Evolutionary conservation across 2,888 invertebrate genomes (phyloP), one percentile per base, ranked within the genome.

Genomic region (Ischnus inquisitorius): DNA sequence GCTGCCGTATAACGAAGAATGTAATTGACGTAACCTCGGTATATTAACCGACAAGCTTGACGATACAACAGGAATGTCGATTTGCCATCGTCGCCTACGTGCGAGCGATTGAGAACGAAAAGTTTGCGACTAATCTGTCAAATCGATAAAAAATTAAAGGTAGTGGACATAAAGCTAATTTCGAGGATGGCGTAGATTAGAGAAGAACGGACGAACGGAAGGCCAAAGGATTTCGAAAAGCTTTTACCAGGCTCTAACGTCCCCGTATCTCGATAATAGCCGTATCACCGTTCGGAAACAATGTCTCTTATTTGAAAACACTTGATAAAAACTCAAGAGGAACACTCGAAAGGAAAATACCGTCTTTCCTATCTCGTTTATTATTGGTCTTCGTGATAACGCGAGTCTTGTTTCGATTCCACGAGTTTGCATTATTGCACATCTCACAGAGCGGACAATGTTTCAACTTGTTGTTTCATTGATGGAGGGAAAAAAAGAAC

Each of bases 101-200:
- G 64, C 43, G 46, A 25, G 77, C 39, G 22, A 64, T 64, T 41
- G 22, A 69, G 19, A 19, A 16, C 22, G 14, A 39, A 46, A 79
- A 79, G 34, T 64, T 82, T 68, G n/a, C n/a, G 25, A 10, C 39
- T 68, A 51, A 74, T 68, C 69, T 62, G 46, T 81, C 69, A 57
- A 71, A 28, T 43, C 19, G 54, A 51, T 79, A 65, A 34, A 62
- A 28, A 79, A 72, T 65, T 71, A 54, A 28, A 28, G 62, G n/a
- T 34, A 34, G 22, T 16, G 48, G 39, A 48, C 8, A 34, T 19
- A 60, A 16, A 39, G 74, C 46, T 72, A 43, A 72, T 57, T 14
- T 41, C 51, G 28, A 39, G 16, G 14, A 22, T 41, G 39, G 64
- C 8, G 8, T 8, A 34, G 34, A 8, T 34, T 34, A 8, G 34